A percentile compares a stretch with the other conserved stretches of the same genome.
phyloP scores from a whole-genome alignment of 2,113 vertebrate genomes.

The Brachirus orientalis region DNA sequence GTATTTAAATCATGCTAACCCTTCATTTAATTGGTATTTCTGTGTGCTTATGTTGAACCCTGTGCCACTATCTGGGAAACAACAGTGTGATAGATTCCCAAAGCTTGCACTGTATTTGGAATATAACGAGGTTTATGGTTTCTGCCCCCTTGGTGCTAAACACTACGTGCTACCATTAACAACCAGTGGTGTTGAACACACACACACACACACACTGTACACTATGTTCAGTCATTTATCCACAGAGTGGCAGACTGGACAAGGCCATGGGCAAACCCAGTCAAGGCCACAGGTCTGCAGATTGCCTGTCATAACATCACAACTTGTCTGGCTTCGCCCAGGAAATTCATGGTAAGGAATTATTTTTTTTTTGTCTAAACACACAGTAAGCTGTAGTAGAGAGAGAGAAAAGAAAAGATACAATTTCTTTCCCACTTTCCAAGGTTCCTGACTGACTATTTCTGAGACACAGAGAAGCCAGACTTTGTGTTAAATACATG shows the following conservation, averaged over 20 bases:
- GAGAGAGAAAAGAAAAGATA: neutral
- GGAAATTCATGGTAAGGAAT: slow-evolving; percentile 31
- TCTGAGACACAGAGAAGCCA: slow-evolving; percentile 4
- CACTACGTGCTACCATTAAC: slow-evolving; percentile 49
- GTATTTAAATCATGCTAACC: slow-evolving; percentile 38
- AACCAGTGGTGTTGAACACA: slow-evolving; percentile 15
- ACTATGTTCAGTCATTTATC: slow-evolving; percentile 4
- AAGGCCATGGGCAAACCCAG: slow-evolving; percentile 49
- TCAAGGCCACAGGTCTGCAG: slow-evolving; percentile 53
- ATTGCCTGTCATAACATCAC: slow-evolving; percentile 54
- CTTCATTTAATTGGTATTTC: slow-evolving; percentile 29
- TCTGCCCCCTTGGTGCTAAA: slow-evolving; percentile 33
- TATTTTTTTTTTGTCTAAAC: slow-evolving; percentile 12
- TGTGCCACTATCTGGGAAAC: slow-evolving; percentile 34
- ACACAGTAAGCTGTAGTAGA: slow-evolving; percentile 18
- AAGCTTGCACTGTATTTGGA: slow-evolving; percentile 24
- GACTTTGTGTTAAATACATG: neutral
- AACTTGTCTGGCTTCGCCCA: slow-evolving; percentile 48
- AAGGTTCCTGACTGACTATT: neutral
- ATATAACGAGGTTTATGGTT: slow-evolving; percentile 49
- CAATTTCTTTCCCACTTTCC: neutral
- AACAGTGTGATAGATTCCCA: slow-evolving; percentile 28
- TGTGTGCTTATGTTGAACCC: neutral
- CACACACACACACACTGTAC: neutral
- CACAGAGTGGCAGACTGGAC: slow-evolving; percentile 47